phyloP scores from a whole-genome alignment of 2,888 invertebrate genomes.

The Conus canariensis region DNA sequence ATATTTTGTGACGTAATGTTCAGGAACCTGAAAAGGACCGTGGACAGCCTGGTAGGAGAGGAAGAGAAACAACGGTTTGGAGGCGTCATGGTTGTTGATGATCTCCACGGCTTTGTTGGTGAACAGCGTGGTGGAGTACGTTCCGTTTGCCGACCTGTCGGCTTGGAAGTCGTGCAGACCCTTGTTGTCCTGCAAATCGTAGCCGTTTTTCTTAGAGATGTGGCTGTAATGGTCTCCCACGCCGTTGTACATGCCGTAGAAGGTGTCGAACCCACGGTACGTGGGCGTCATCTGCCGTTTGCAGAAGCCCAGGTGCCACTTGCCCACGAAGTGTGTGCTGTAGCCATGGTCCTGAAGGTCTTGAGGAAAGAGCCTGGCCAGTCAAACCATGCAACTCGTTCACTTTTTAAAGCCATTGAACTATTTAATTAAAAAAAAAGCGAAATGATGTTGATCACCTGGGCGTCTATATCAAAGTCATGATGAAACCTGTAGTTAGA shows the following conservation, averaged over 20 bases:
- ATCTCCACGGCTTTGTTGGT: constrained; percentile 65
- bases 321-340: constrained; percentile 75
- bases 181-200: constrained; percentile 64
- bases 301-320: constrained; percentile 81
- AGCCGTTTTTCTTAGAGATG: constrained; percentile 53
- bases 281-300: constrained; percentile 78
- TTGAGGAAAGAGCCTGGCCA: neutral
- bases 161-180: constrained; percentile 42
- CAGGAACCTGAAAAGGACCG: constrained; percentile 55
- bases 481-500: too few species aligned
- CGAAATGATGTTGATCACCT: neutral
- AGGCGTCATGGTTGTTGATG: constrained; percentile 59
- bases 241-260: constrained; percentile 79
- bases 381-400: too few species aligned
- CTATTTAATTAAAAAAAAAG: too few species aligned
- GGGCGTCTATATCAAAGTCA: neutral
- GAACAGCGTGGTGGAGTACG: constrained; percentile 69
- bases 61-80: constrained; percentile 58
- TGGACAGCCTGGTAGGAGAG: constrained; percentile 63
- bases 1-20: neutral
- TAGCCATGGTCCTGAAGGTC: constrained; percentile 69
- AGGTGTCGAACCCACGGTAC: constrained; percentile 80
- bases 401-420: too few species aligned
- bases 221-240: constrained; percentile 73
- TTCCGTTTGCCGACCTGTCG: constrained; percentile 57